Evolutionary conservation across 2,888 invertebrate species (phyloP).

Genomic region (Dusona sp.): DNA sequence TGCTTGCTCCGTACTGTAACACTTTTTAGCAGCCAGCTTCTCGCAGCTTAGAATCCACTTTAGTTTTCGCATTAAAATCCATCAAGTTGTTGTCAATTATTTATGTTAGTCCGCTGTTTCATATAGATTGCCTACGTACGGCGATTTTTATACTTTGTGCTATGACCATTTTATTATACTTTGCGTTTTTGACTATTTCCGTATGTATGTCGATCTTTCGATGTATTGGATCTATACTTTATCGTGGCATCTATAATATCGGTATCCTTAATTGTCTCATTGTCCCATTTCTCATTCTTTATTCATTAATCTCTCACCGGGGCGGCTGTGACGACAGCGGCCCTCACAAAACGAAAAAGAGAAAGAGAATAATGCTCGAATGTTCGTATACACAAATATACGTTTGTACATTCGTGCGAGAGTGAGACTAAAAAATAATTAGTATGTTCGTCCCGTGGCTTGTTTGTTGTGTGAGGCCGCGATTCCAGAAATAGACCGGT

Average conservation of each 20-base stretch:
- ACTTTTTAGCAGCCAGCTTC: constrained; percentile 24
- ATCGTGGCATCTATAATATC: constrained; percentile 39
- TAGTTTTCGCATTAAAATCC: constrained; percentile 25
- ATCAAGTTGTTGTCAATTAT: constrained; percentile 53
- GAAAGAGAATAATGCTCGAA: constrained; percentile 30
- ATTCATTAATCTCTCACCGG: constrained; percentile 65
- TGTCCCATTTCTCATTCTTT: constrained; percentile 67
- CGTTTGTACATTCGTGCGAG: constrained; percentile 34
- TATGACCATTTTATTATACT: not conserved
- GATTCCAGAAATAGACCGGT: constrained; percentile 83
- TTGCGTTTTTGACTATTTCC: not conserved
- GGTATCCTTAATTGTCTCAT: constrained; percentile 70
- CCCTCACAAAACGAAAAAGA: constrained; percentile 33
- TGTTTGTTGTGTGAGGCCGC: constrained; percentile 70
- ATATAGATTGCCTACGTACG: constrained; percentile 35
- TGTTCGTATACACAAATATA: constrained; percentile 11
- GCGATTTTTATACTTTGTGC: not conserved
- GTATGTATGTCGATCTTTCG: not conserved
- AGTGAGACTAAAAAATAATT: constrained; percentile 81
- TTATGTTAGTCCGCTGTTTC: constrained; percentile 56
- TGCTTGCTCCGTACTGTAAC: not conserved
- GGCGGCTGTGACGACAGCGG: constrained; percentile 53
- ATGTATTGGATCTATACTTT: constrained; percentile 24
- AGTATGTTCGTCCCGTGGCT: constrained; percentile 76
- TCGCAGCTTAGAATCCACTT: constrained; percentile 4